Base-by-base conservation (phyloP, 2,797 vertebrate genomes). In the Gymnoscopelus microlampas region DNA sequence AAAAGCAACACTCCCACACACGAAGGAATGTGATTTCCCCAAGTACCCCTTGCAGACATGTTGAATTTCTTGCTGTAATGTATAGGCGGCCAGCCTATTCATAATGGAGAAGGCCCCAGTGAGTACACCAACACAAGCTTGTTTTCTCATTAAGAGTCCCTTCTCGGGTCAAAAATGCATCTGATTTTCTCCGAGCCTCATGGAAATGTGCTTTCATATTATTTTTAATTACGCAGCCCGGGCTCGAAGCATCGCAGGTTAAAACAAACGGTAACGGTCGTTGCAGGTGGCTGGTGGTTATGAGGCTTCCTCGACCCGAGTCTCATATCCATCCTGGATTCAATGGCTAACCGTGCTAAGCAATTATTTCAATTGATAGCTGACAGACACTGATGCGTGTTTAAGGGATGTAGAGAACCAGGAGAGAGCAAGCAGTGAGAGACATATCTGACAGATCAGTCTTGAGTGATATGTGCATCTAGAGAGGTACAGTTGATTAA, bases 21-120 rank as follows among this genome's bases (percentile, higher is more conserved):
- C 90, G 90, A 90, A 92, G 85, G 86, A 88, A 87, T 91, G 89
- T 93, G 92, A 94, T 94, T 94, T 94, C 93, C 93, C 93, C 91
- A 91, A 93, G 90, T 90, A 88, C 90, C 86, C 80, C 86, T 91
- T 84, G 89, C 90, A 91, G 89, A 92, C 86, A 90, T 91, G 89
- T 91, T 91, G 87, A 89, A 90, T 91, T 89, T 88, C 82, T 87
- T 35, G 75, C 86, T 66, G 86, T 89, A 90, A 91, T 85, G 90
- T 90, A 91, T 88, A 88, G 89, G 83, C 83, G 74, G 74, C 85
- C 72, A 12, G 87, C 86, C 89, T 89, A 91, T 90, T 90, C 90
- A 90, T 91, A 91, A 89, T 86, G 80, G 60, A 62, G 68, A 66
- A 76, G 84, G 82, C 83, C 79, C 85, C 39, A 71, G 81, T 67